Evolutionary conservation across 2,888 invertebrate species (phyloP).

Genomic region (Synanthedon vespiformis): DNA sequence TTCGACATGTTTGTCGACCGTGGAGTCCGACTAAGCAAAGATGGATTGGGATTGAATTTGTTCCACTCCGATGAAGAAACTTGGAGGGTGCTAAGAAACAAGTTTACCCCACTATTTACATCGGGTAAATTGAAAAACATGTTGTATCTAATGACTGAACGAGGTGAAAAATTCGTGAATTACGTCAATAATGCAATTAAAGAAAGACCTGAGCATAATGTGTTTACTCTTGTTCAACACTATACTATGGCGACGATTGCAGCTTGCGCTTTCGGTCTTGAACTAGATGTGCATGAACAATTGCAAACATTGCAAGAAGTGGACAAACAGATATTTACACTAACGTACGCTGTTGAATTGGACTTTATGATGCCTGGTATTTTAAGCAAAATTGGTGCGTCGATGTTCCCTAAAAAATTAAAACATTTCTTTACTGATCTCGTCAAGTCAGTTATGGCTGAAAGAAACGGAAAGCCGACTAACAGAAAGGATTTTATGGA

Average conservation of each 20-base stretch:
- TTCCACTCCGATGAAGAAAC: constrained; percentile 6
- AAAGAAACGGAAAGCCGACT: constrained; percentile 25
- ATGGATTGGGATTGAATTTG: constrained; percentile 7
- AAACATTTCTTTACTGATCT: constrained; percentile 21
- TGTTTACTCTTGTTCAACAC: constrained; percentile 20
- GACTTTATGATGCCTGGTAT: constrained; percentile 30
- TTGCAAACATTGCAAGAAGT: constrained; percentile 1
- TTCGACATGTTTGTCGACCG: constrained; percentile 10
- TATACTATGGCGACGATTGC: constrained; percentile 27
- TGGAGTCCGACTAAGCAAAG: constrained; percentile 3
- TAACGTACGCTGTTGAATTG: constrained; percentile 8
- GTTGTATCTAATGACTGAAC: constrained; percentile 7
- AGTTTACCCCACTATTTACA: constrained; percentile 10
- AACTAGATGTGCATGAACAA: constrained; percentile 15
- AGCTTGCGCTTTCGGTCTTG: constrained; percentile 19
- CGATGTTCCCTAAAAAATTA: constrained; percentile 18
- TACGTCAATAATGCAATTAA: background rate
- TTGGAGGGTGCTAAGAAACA: constrained; percentile 9
- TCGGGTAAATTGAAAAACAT: constrained; percentile 11
- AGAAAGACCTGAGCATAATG: constrained; percentile 16
- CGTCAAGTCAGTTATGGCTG: constrained; percentile 15
- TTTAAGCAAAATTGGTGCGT: constrained; percentile 20
- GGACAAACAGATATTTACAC: constrained; percentile 3
- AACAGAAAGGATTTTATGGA: constrained; percentile 36
- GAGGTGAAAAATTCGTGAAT: constrained; percentile 2